A percentile compares a stretch with the other conserved stretches of the same genome.
Evolutionary conservation across 2,888 invertebrate species (phyloP).

Genomic region (Diarsia dahlii): DNA sequence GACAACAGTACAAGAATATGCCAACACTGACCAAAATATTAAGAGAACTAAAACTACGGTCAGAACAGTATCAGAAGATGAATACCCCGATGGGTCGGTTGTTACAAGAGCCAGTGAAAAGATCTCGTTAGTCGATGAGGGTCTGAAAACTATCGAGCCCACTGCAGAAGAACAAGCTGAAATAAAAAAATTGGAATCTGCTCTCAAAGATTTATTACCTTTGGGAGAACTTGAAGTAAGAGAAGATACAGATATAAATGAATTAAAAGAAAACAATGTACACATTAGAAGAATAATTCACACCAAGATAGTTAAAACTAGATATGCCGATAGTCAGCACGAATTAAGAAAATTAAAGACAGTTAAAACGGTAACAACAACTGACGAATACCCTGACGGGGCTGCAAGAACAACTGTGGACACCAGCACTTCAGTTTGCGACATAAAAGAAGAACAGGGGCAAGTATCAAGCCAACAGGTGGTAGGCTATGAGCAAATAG

Average conservation of each 20-base stretch:
- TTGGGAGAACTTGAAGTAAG: slow-evolving; percentile 68
- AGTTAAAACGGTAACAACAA: slow-evolving; percentile 75
- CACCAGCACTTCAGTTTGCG: slow-evolving; percentile 80
- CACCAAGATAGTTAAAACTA: slow-evolving; percentile 71
- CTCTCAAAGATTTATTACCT: slow-evolving; percentile 62
- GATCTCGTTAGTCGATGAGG: slow-evolving; percentile 79
- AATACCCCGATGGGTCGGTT: slow-evolving; percentile 83
- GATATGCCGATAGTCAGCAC: slow-evolving; percentile 68
- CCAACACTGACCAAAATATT: slow-evolving; percentile 69
- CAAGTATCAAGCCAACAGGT: slow-evolving; percentile 69
- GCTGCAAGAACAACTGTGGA: slow-evolving; percentile 79
- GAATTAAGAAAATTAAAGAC: slow-evolving; percentile 75
- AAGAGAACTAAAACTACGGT: slow-evolving; percentile 81
- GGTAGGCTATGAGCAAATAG: slow-evolving; percentile 65
- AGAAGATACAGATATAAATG: slow-evolving; percentile 65
- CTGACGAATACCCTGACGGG: slow-evolving; percentile 81
- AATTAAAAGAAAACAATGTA: slow-evolving; percentile 67
- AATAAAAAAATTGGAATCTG: slow-evolving; percentile 56
- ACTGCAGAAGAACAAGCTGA: slow-evolving; percentile 48
- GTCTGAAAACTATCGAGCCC: slow-evolving; percentile 53
- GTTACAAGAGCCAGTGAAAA: slow-evolving; percentile 83
- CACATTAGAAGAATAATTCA: slow-evolving; percentile 68
- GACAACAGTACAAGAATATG: slow-evolving; percentile 76
- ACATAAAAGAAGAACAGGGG: slow-evolving; percentile 69
- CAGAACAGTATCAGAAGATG: slow-evolving; percentile 81